Percentiles rank a stretch among this genome's conserved stretches.
These are phyloP conservation scores for Tauraco erythrolophus DNA, from an alignment of 2,113 vertebrate genomes.

Conservation along the genomic window DNA sequence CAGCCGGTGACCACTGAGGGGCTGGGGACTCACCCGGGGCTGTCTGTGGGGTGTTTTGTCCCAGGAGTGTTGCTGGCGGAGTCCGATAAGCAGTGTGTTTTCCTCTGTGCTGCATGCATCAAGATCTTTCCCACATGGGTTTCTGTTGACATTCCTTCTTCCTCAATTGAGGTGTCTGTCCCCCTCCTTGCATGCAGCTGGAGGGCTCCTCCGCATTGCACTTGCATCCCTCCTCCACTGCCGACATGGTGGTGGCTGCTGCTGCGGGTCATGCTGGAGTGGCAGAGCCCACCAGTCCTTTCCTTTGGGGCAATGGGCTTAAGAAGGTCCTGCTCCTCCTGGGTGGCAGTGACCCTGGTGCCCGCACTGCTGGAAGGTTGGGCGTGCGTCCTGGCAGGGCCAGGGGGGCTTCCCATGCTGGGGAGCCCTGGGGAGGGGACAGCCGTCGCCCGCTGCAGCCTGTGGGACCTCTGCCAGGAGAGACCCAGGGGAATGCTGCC, in stretches of 20 bases:
- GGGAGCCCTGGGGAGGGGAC: not conserved
- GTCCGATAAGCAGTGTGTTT: not conserved
- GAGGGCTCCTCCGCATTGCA: not conserved
- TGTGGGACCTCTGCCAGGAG: not conserved
- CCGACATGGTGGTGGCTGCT: accelerated
- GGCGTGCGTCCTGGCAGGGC: not conserved
- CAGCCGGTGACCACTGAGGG: not conserved
- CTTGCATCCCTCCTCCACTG: not conserved
- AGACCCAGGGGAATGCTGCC: not conserved
- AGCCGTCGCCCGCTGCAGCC: not conserved
- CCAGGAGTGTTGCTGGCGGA: not conserved
- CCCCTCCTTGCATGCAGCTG: accelerated
- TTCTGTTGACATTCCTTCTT: not conserved
- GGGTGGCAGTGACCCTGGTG: not conserved
- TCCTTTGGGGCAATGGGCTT: accelerated
- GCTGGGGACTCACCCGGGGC: not conserved
- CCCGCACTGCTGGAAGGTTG: accelerated
- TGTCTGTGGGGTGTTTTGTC: not conserved
- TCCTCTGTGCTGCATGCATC: accelerated
- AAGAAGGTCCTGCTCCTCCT: not conserved
- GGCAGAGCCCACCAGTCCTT: not conserved
- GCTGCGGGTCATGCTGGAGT: not conserved
- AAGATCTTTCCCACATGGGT: not conserved
- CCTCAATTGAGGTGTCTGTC: not conserved
- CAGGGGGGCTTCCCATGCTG: accelerated